Conservation (phyloP, 2,797 vertebrate genomes). For the Australoheros facetus region DNA sequence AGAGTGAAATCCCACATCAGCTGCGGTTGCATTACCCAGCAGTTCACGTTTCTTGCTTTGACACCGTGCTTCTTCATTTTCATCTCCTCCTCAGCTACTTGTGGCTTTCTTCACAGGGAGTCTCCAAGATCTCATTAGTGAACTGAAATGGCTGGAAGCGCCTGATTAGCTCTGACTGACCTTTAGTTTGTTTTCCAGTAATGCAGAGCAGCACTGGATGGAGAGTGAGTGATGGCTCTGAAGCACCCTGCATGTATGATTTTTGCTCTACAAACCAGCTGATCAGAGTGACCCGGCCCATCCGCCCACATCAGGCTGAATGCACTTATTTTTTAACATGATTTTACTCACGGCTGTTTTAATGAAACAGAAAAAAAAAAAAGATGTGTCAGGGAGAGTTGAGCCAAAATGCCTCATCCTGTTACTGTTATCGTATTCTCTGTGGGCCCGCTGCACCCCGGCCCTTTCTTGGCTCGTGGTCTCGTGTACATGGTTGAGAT, state of each 20-base stretch:
- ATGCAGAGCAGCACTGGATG: slow-evolving; percentile 2
- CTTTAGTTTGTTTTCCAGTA: slow-evolving; percentile 23
- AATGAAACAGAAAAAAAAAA: slow-evolving; percentile 30
- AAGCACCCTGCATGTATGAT: neutral
- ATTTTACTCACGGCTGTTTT: slow-evolving; percentile 29
- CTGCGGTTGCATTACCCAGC: slow-evolving; percentile 44
- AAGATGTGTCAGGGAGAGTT: slow-evolving; percentile 27
- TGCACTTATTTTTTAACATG: slow-evolving; percentile 29
- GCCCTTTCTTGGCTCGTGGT: slow-evolving; percentile 26
- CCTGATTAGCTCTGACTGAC: slow-evolving; percentile 36
- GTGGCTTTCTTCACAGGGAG: slow-evolving; percentile 32
- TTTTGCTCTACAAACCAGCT: neutral
- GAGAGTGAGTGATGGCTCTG: neutral
- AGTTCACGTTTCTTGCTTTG: slow-evolving; percentile 41
- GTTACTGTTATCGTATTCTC: slow-evolving; percentile 50
- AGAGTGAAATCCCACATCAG: slow-evolving; percentile 38
- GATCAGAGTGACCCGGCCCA: slow-evolving; percentile 2
- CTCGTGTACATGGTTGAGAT: slow-evolving; percentile 34
- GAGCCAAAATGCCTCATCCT: slow-evolving; percentile 41
- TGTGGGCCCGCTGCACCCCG: slow-evolving; percentile 45
- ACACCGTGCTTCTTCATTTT: slow-evolving; percentile 5
- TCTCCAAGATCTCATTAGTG: slow-evolving; percentile 46
- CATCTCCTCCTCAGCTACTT: slow-evolving; percentile 13
- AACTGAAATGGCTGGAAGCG: slow-evolving; percentile 20
- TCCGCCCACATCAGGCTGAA: slow-evolving; percentile 16